phyloP scores from a whole-genome alignment of 2,113 vertebrate genomes.

The Tylochromis polylepis region DNA sequence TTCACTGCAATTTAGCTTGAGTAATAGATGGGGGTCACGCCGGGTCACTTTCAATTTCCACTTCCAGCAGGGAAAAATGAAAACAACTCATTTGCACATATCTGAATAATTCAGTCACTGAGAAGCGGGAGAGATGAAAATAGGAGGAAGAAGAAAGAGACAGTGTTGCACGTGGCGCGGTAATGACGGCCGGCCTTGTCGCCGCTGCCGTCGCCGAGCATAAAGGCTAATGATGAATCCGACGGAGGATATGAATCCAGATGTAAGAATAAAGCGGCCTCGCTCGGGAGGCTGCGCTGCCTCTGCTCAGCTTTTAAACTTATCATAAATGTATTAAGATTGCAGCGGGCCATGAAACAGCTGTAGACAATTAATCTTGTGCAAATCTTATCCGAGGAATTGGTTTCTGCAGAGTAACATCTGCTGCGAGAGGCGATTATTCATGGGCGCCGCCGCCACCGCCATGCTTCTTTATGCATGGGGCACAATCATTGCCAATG shows the following conservation, averaged over 20 bases:
- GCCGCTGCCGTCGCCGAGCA: slow-evolving; percentile 61
- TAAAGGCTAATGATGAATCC: slow-evolving; percentile 86
- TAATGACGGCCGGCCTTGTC: slow-evolving; percentile 78
- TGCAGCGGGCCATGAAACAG: slow-evolving; percentile 99
- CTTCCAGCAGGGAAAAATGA: slow-evolving; percentile 89
- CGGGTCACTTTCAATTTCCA: slow-evolving; percentile 99
- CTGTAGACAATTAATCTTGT: slow-evolving; percentile 99
- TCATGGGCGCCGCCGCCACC: slow-evolving; percentile 81
- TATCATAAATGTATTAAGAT: slow-evolving; percentile 99
- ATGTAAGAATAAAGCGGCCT: slow-evolving; percentile 90
- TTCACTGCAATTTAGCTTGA: slow-evolving; percentile 94
- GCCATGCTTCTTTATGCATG: slow-evolving; percentile 85
- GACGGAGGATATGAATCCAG: slow-evolving; percentile 93
- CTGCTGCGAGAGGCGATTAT: slow-evolving; percentile 93
- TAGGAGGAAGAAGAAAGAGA: slow-evolving; percentile 48
- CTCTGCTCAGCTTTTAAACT: slow-evolving; percentile 96
- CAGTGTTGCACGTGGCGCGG: slow-evolving; percentile 64
- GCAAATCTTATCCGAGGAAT: slow-evolving; percentile 98
- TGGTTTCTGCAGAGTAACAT: slow-evolving; percentile 94
- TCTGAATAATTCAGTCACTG: slow-evolving; percentile 94
- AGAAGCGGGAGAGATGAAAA: slow-evolving; percentile 53
- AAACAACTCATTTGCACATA: slow-evolving; percentile 99
- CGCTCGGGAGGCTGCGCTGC: slow-evolving; percentile 84
- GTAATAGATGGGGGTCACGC: slow-evolving; percentile 97
- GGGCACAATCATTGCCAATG: slow-evolving; percentile 93